These are phyloP conservation scores for Ictidomys tridecemlineatus DNA, from an alignment of 2,113 vertebrate genomes.

Conservation along the genomic window DNA sequence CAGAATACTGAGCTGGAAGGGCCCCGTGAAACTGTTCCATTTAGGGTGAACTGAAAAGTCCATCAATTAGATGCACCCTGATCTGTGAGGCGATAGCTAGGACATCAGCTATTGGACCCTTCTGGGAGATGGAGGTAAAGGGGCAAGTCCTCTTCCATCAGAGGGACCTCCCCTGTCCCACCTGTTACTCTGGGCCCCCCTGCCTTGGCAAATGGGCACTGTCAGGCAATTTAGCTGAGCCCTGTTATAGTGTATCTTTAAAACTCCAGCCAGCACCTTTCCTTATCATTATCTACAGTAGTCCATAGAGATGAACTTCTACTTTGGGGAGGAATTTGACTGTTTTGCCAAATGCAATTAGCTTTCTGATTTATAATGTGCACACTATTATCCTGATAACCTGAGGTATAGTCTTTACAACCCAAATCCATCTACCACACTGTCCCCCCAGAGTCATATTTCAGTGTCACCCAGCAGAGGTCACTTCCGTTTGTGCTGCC, in stretches of 20 bases:
- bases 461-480: too few species aligned
- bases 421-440: accelerated
- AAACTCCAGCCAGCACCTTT: background rate
- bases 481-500: too few species aligned
- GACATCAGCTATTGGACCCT: background rate
- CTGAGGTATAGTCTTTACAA: background rate
- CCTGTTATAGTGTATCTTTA: background rate
- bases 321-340: background rate
- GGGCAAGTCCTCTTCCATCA: background rate
- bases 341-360: background rate
- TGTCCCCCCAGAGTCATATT: too few species aligned
- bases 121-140: background rate
- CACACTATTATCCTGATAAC: background rate
- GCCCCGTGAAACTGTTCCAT: background rate
- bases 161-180: background rate
- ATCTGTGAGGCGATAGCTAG: background rate
- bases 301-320: background rate
- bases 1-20: background rate
- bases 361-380: background rate
- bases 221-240: background rate
- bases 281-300: background rate
- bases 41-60: background rate
- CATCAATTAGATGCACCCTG: background rate
- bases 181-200: background rate
- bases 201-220: background rate